These are phyloP conservation scores for Drosophila bipectinata DNA, from an alignment of 1,140 invertebrate species.

Conservation along the genomic window DNA sequence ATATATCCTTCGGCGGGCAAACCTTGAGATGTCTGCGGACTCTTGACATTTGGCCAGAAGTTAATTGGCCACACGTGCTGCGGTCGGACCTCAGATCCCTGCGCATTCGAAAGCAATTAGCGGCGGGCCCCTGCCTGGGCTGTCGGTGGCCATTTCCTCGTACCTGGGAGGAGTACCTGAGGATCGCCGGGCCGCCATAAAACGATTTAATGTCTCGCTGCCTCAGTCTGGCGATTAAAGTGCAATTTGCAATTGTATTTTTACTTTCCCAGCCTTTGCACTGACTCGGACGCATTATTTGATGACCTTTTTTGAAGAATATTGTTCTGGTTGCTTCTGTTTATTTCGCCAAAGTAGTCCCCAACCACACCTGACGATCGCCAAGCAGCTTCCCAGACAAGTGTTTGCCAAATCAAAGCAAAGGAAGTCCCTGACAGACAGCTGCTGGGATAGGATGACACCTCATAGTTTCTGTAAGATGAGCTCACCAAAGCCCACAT, in stretches of 20 bases:
- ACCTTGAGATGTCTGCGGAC: constrained; percentile 30
- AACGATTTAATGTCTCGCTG: constrained; percentile 34
- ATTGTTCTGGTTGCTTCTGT: background rate
- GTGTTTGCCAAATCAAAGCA: constrained; percentile 37
- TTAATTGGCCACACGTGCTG: constrained; percentile 48
- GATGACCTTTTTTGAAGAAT: constrained; percentile 23
- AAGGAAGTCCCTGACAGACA: constrained; percentile 37
- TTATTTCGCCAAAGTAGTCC: no score
- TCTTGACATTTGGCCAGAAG: constrained; percentile 25
- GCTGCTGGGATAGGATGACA: constrained; percentile 8
- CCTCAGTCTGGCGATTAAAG: constrained; percentile 20
- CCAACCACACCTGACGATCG: constrained; percentile 31
- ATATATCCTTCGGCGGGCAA: background rate
- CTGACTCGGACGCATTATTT: constrained; percentile 29
- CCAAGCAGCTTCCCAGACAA: constrained; percentile 14
- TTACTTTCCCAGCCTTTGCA: background rate
- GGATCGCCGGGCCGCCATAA: constrained; percentile 13
- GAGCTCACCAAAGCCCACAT: constrained; percentile 15
- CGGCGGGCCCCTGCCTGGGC: constrained; percentile 21
- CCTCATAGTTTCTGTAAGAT: background rate
- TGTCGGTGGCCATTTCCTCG: constrained; percentile 6
- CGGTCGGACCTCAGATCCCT: constrained; percentile 22
- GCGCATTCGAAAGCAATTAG: constrained; percentile 42
- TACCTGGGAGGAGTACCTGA: constrained; percentile 6
- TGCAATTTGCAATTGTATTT: constrained; percentile 27